phyloP scores from a whole-genome alignment of 1,140 invertebrate genomes.

The Sweltsa coloradensis region DNA sequence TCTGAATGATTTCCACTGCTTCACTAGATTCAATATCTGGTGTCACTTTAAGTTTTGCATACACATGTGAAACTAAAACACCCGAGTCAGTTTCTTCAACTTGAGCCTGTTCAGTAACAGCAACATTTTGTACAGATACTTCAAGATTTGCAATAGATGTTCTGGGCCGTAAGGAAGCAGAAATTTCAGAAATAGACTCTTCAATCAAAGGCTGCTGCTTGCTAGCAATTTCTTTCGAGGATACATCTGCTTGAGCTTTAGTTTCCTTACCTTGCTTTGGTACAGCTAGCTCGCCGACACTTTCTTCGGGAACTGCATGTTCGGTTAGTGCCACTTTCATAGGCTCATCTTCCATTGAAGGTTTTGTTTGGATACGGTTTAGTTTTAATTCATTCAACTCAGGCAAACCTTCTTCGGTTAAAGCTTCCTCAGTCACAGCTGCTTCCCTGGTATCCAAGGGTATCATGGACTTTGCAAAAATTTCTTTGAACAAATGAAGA shows the following conservation, averaged over 20 bases:
- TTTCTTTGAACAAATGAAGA: no score
- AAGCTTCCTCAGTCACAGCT: no score
- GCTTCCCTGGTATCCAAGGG: no score
- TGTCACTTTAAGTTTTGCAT: not conserved
- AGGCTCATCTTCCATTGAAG: no score
- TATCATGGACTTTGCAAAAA: no score
- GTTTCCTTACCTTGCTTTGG: not conserved
- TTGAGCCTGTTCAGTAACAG: slow-evolving; percentile 2
- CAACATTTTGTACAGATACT: not conserved
- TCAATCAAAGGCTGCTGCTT: not conserved
- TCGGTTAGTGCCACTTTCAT: slow-evolving; percentile 4
- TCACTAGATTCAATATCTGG: not conserved
- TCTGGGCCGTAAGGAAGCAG: no score
- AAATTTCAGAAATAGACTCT: not conserved
- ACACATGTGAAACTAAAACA: not conserved
- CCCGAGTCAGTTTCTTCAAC: not conserved
- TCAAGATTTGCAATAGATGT: not conserved
- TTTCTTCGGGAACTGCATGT: not conserved
- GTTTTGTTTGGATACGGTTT: not conserved
- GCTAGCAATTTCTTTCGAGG: not conserved
- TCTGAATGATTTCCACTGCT: slow-evolving; percentile 6
- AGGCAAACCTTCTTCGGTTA: no score
- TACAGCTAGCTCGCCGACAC: not conserved
- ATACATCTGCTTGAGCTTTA: slow-evolving; percentile 1
- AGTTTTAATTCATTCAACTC: not conserved